Evolutionary conservation across 2,113 vertebrate genomes (phyloP), one percentile per base, ranked within the genome.

Genomic region (Delphinus delphis): DNA sequence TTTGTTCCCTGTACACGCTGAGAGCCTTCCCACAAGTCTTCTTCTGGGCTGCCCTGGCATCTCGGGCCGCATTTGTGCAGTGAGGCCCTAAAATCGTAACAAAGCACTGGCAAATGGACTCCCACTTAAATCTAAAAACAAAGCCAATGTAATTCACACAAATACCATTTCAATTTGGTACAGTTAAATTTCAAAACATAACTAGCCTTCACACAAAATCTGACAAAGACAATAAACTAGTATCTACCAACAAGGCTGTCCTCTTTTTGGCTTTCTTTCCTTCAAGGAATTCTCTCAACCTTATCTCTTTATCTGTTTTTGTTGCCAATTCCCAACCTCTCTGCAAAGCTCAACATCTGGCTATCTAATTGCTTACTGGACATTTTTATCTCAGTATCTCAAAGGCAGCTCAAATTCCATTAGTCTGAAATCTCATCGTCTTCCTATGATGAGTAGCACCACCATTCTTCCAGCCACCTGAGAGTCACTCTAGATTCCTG

Each of bases 61-160:
- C 60, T 85, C 44, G 14, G 50, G 67, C 58, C 73, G 76, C 47
- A 74, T 76, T 80, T 74, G 74, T 68, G 63, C 5, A 55, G 17
- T 17, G 44, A 95, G 82, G 33, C 11, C 88, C 89, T 88, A 86
- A 81, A 95, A 55, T 50, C 26, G 6, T 62, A 94, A 55, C 55
- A 83, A 55, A 80, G 89, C 79, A 76, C 20, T 44, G 65, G 21
- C 71, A 80, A 95, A 92, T 0, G 85, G 70, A 90, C 83, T 76
- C 93, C 92, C 60, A 92, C 87, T 70, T 89, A 47, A 36, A 84
- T 92, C 94, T 96, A 96, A 96, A 97, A 96, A 90, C 79, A 87
- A 70, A 97, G 73, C 33, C 83, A 90, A 84, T 33, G 58, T 1
- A 6, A 79, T 53, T 50, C n/a, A 77, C 76, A 85, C 47, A 80